Base-by-base conservation (phyloP, 2,888 invertebrate genomes). In the Andrena fulva region DNA sequence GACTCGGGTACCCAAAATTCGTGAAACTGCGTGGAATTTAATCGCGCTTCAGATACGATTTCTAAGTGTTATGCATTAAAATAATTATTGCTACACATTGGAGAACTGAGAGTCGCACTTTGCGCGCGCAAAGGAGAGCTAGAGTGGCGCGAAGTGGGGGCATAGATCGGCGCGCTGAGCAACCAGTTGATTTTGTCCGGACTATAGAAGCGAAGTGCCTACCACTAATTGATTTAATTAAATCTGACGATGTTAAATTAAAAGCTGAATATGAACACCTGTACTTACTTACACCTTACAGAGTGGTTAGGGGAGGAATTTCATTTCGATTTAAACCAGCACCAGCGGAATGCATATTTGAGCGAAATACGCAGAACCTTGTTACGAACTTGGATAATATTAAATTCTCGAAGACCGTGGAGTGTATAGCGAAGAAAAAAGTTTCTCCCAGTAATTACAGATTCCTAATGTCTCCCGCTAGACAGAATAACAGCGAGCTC, bases 1-100 rank as follows among this genome's bases (percentile, higher is more conserved):
- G 35, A 12, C 10, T 68, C 50, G 31, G 31, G 59, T 42, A 27
- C 8, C 12, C 50, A 42, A 42, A 73, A 80, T 68, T 78, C 56
- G 59, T 59, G 8, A 10, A n/a, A 10, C 29, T 35, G 24, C 24
- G 52, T 24, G 35, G 42, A 52, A 67, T 60, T 42, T 60, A 20
- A 29, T 24, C 52, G 48, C 6, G 27, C n/a, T 27, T 33, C 10
- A 50, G 8, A 72, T 59, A 33, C 50, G 8, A n/a, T 50, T 33
- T 24, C 33, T 10, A 35, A 24, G 48, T 48, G 7, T 56, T 24
- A 35, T 24, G 48, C 42, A 24, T 31, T 42, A 5, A 42, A 42
- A 42, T 42, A 42, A 42, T 42, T 42, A 42, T 16, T 42, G 1
- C 42, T 42, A 16, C 16, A 42, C 42, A 5, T 42, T 16, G 1